Evolutionary conservation across 2,888 invertebrate species (phyloP), one percentile per base, ranked within the genome.

Genomic region (Stenurella melanura): DNA sequence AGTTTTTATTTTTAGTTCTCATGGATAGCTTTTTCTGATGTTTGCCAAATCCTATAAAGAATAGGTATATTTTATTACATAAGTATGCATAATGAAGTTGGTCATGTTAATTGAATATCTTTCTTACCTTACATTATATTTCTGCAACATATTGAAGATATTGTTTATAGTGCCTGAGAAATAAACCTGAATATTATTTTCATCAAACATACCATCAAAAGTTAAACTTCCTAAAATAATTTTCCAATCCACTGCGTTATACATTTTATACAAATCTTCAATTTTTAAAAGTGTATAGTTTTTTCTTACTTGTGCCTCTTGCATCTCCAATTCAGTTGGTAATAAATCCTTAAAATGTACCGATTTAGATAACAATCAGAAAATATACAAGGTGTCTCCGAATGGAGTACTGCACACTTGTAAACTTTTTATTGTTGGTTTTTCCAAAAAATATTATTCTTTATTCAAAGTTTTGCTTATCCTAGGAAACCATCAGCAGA

Each of bases 211-310:
- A 15, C 21, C n/a, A n/a, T 60, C 38, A 42, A 60, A 70, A 10
- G 70, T 60, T 70, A 70, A n/a, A 7, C 42, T 70, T 15, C 15
- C 38, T 6, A 70, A 50, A 57, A 70, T 18, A 6, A 18, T 10
- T 9, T 60, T 21, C 70, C 70, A 70, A 18, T 70, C 70, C 7
- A 70, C 42, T 9, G 15, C 17, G 5, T 42, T 19, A 17, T 17
- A 64, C 18, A 5, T 42, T 11, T 18, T 0, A 38, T 64, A 19
- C 18, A 64, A 17, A 7, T 19, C 30, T 7, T 4, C 38, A 1
- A 42, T 64, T 64, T 34, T 11, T 5, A 1, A 64, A 6, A 6
- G 17, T 18, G 1, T 18, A 19, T 42, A 64, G 0, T 64, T 18
- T 21, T 19, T 64, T 15, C 42, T 38, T 11, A 6, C 19, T 21